Percentiles rank a stretch among this genome's conserved stretches.
Evolutionary conservation across 1,140 invertebrate species (phyloP).

Genomic region (Drosophila chauvacae): DNA sequence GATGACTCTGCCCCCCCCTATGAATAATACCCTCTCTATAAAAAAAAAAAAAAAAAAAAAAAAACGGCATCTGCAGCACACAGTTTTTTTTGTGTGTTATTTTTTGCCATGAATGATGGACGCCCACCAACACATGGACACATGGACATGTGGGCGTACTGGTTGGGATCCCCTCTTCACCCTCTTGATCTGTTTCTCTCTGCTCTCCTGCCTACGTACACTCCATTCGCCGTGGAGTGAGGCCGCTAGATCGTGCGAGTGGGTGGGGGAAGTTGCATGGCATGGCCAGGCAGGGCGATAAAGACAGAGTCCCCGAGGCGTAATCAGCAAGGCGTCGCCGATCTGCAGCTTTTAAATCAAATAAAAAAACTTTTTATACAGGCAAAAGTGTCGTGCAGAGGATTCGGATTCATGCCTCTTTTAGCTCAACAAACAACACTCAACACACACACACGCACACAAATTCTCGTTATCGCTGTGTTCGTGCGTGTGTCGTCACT

Average conservation of each 20-base stretch:
- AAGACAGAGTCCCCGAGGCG: slow-evolving; percentile 11
- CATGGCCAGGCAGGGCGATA: slow-evolving; percentile 9
- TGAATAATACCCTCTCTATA: slow-evolving; percentile 11
- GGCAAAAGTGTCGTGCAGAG: slow-evolving; percentile 24
- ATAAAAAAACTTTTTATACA: slow-evolving; percentile 10
- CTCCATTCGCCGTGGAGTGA: slow-evolving; percentile 5
- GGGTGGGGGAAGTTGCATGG: slow-evolving; percentile 30
- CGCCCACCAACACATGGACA: slow-evolving; percentile 40
- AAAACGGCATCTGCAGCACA: slow-evolving; percentile 27
- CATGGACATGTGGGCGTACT: slow-evolving; percentile 40
- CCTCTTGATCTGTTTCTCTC: not conserved
- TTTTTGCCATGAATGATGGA: slow-evolving; percentile 17
- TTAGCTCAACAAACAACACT: slow-evolving; percentile 43
- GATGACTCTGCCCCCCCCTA: slow-evolving; percentile 10
- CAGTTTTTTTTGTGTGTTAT: slow-evolving; percentile 5
- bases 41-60: not conserved
- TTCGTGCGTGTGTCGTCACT: slow-evolving; percentile 64
- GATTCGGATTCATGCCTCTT: slow-evolving; percentile 24
- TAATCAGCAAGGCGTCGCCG: slow-evolving; percentile 26
- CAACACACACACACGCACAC: slow-evolving; percentile 10
- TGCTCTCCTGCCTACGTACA: slow-evolving; percentile 32
- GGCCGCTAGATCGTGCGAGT: slow-evolving; percentile 11
- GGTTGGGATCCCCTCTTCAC: slow-evolving; percentile 4
- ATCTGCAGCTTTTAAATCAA: slow-evolving; percentile 18
- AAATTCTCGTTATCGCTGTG: slow-evolving; percentile 12